phyloP scores from a whole-genome alignment of 2,888 invertebrate species.

The Acronicta aceris region DNA sequence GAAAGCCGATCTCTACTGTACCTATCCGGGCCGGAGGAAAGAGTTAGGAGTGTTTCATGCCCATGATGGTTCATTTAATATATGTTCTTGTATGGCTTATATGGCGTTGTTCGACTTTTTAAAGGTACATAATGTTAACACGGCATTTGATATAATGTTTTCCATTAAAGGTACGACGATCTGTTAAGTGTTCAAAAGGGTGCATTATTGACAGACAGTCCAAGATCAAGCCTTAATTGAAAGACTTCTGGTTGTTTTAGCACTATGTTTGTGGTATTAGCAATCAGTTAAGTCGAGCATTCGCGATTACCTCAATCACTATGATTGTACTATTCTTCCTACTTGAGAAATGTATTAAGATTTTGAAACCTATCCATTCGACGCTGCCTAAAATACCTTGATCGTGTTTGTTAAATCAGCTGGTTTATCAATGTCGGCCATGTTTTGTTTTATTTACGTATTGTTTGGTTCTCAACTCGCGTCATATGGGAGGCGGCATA shows the following conservation, averaged over 20 bases:
- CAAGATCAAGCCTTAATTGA: slow-evolving; percentile 21
- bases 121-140: slow-evolving; percentile 29
- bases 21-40: slow-evolving; percentile 34
- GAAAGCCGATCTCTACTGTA: slow-evolving; percentile 48
- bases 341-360: no score
- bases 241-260: slow-evolving; percentile 14
- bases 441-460: slow-evolving; percentile 36
- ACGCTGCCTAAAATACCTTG: no score
- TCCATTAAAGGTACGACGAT: slow-evolving; percentile 20
- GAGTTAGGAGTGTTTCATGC: slow-evolving; percentile 25
- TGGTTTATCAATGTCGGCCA: slow-evolving; percentile 10
- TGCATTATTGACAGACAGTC: slow-evolving; percentile 18
- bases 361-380: no score
- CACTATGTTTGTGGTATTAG: slow-evolving; percentile 7
- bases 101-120: slow-evolving; percentile 37
- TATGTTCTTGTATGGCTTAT: slow-evolving; percentile 21
- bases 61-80: slow-evolving; percentile 35
- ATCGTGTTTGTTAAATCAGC: not conserved
- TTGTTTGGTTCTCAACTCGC: slow-evolving; percentile 31
- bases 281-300: slow-evolving; percentile 17
- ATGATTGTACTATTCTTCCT: no score
- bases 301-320: slow-evolving; percentile 2
- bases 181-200: slow-evolving; percentile 14
- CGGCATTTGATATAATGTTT: slow-evolving; percentile 21
- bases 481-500: slow-evolving; percentile 51